Conservation (phyloP, 2,113 vertebrate genomes). For the Morone chrysops region DNA sequence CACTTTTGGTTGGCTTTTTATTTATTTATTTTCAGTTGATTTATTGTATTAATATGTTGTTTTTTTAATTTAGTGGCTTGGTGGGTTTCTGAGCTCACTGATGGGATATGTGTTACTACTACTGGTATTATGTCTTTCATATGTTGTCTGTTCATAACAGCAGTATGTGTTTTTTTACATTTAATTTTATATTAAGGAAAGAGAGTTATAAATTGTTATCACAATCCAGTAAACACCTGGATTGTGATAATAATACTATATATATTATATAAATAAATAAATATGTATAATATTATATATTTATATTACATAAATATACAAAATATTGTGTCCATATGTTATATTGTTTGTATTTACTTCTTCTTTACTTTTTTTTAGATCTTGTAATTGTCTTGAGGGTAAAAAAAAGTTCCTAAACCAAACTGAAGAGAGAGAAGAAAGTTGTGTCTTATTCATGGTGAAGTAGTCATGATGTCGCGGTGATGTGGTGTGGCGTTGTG, state of each 20-base stretch:
- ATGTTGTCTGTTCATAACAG: not conserved
- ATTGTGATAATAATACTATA: not conserved
- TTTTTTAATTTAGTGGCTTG: not conserved
- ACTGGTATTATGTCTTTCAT: not conserved
- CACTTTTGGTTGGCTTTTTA: not conserved
- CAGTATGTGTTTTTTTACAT: not conserved
- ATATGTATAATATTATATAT: no score
- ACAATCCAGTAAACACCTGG: not conserved
- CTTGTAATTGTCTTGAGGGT: not conserved
- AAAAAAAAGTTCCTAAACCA: no score
- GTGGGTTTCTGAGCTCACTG: not conserved
- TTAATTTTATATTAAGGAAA: not conserved
- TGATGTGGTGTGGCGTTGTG: conserved; percentile 45
- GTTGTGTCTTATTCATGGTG: not conserved
- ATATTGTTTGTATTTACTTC: not conserved
- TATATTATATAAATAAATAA: no score
- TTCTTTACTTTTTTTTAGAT: no score
- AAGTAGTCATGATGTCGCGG: not conserved
- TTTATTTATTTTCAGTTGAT: not conserved
- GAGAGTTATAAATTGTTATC: not conserved
- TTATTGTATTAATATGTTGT: not conserved
- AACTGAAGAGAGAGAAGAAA: no score
- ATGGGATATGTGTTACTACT: not conserved
- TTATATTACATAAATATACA: no score
- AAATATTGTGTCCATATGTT: not conserved